These are phyloP conservation scores for Plusia festucae DNA, from an alignment of 2,888 invertebrate species.

Conservation along the genomic window DNA sequence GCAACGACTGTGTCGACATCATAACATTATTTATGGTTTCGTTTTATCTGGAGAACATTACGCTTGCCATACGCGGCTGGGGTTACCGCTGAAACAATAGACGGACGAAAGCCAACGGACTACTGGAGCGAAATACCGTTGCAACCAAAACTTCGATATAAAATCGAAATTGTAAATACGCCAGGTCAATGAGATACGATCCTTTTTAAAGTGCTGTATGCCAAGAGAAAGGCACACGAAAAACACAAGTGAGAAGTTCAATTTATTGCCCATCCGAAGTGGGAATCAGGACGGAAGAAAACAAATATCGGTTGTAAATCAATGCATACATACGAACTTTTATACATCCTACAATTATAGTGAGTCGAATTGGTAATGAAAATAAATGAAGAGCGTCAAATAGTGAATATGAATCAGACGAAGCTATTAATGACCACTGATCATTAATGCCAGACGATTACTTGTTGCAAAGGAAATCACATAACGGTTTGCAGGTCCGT, in stretches of 20 bases:
- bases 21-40: slow-evolving; percentile 73
- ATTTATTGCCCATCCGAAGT: slow-evolving; percentile 67
- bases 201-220: slow-evolving; percentile 66
- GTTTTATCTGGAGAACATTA: slow-evolving; percentile 68
- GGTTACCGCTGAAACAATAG: slow-evolving; percentile 56
- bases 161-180: slow-evolving; percentile 71
- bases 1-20: slow-evolving; percentile 73
- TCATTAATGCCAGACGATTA: slow-evolving; percentile 62
- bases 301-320: slow-evolving; percentile 65
- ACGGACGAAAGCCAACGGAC: slow-evolving; percentile 48
- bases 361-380: slow-evolving; percentile 55
- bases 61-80: slow-evolving; percentile 50
- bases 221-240: slow-evolving; percentile 70
- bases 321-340: slow-evolving; percentile 61
- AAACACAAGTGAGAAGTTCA: slow-evolving; percentile 65
- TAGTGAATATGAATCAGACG: slow-evolving; percentile 60
- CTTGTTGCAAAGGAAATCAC: slow-evolving; percentile 61
- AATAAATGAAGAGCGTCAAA: slow-evolving; percentile 50
- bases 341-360: slow-evolving; percentile 65
- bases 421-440: slow-evolving; percentile 45
- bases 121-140: slow-evolving; percentile 76
- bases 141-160: slow-evolving; percentile 63
- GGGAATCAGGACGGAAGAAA: slow-evolving; percentile 62
- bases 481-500: slow-evolving; percentile 61
- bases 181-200: slow-evolving; percentile 73